Evolutionary conservation across 2,888 invertebrate genomes (phyloP).

Genomic region (Caenorhabditis afra): DNA sequence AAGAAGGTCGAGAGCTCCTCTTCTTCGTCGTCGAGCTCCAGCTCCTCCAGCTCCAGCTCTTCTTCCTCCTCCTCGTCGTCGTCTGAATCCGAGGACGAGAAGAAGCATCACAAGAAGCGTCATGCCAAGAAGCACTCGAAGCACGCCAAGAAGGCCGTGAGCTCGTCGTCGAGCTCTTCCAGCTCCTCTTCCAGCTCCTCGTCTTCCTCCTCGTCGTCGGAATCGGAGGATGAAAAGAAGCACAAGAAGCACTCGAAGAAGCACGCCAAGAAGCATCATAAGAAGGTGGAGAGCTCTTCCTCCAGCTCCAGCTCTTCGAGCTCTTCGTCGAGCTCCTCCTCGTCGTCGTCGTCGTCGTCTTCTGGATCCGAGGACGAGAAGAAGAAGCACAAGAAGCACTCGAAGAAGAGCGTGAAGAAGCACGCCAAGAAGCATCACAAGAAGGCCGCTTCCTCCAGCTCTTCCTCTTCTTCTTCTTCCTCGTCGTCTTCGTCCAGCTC

Average conservation of each 20-base stretch:
- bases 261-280: slow-evolving; percentile 37
- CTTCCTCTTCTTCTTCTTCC: slow-evolving; percentile 28
- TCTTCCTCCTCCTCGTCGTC: slow-evolving; percentile 9
- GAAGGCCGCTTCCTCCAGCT: slow-evolving; percentile 30
- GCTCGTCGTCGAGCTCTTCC: slow-evolving; percentile 19
- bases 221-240: slow-evolving; percentile 50
- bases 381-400: slow-evolving; percentile 24
- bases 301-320: slow-evolving; percentile 32
- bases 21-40: slow-evolving; percentile 1
- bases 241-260: slow-evolving; percentile 12
- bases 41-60: slow-evolving; percentile 17
- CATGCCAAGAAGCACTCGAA: slow-evolving; percentile 19
- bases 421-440: slow-evolving; percentile 37
- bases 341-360: slow-evolving; percentile 30
- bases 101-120: slow-evolving; percentile 24
- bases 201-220: slow-evolving; percentile 21
- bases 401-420: slow-evolving; percentile 13
- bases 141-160: slow-evolving; percentile 21
- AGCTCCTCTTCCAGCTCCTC: slow-evolving; percentile 5
- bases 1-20: slow-evolving; percentile 33
- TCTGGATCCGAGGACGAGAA: slow-evolving; percentile 43
- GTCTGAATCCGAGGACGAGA: slow-evolving; percentile 44
- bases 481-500: slow-evolving; percentile 25
- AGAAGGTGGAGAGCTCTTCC: slow-evolving; percentile 29
- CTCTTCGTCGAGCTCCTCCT: slow-evolving; percentile 13